These are phyloP conservation scores for Okapia johnstoni DNA, from an alignment of 2,113 vertebrate species.

Conservation along the genomic window DNA sequence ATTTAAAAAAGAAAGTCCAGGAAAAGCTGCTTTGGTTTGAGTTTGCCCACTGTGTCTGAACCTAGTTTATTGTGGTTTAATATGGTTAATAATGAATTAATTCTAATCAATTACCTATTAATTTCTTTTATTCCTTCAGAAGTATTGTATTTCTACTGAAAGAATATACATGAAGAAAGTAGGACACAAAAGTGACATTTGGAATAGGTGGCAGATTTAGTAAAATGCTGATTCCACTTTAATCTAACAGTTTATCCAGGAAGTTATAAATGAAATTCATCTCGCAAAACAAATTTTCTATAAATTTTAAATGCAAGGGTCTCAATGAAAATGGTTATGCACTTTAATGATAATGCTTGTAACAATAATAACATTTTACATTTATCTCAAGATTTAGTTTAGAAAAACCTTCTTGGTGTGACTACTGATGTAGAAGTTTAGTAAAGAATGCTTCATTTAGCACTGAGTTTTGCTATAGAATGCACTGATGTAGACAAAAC, in stretches of 20 bases:
- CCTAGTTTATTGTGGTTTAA: neutral
- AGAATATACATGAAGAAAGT: neutral
- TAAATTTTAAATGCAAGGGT: neutral
- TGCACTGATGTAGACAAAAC: neutral
- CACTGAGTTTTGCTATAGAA: neutral
- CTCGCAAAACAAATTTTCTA: neutral
- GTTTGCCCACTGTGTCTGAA: neutral
- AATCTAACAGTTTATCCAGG: neutral
- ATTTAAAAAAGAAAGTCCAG: neutral
- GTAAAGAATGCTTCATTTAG: neutral
- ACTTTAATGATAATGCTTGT: neutral
- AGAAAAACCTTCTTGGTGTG: neutral
- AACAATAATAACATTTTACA: slow-evolving; percentile 8
- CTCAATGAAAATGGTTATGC: neutral
- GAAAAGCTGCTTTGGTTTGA: neutral
- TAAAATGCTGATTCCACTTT: neutral
- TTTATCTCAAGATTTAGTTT: slow-evolving; percentile 17
- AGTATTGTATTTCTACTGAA: neutral
- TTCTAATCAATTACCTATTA: neutral
- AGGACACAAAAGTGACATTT: neutral
- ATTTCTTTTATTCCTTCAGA: neutral
- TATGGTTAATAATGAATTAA: neutral
- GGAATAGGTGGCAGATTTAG: neutral
- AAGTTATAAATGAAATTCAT: neutral
- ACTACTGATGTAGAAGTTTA: neutral